Evolutionary conservation across 2,888 invertebrate species (phyloP).

Genomic region (Papilio elwesi): DNA sequence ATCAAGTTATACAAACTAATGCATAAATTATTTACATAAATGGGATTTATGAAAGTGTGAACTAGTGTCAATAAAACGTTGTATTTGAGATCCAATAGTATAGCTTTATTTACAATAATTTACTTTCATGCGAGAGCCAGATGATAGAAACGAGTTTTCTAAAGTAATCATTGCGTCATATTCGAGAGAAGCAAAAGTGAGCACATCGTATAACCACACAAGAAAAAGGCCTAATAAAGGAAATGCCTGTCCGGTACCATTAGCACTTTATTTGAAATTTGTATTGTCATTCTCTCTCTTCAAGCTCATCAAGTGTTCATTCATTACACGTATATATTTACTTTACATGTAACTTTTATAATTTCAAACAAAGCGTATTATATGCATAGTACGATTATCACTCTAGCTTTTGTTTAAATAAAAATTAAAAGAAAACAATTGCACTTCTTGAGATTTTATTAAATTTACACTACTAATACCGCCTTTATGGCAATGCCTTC

Average conservation of each 20-base stretch:
- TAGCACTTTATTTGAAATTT: too few species aligned
- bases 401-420: too few species aligned
- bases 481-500: too few species aligned
- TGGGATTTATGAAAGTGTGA: background rate
- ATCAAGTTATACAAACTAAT: background rate
- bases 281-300: too few species aligned
- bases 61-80: background rate
- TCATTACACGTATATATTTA: too few species aligned
- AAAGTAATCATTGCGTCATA: slow-evolving; percentile 17
- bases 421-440: too few species aligned
- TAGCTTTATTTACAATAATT: slow-evolving; percentile 6
- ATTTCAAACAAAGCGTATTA: too few species aligned
- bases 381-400: too few species aligned
- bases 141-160: slow-evolving; percentile 28
- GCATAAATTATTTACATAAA: background rate
- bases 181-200: slow-evolving; percentile 7
- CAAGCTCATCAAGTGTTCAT: too few species aligned
- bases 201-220: slow-evolving; percentile 10
- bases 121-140: slow-evolving; percentile 6
- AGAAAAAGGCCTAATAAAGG: slow-evolving; percentile 33
- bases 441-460: too few species aligned
- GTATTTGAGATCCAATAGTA: background rate
- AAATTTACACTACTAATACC: too few species aligned
- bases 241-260: background rate
- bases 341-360: too few species aligned